A percentile compares a stretch with the other conserved stretches of the same genome.
phyloP scores from a whole-genome alignment of 2,888 invertebrate species.

The Toxonevra muliebris region DNA sequence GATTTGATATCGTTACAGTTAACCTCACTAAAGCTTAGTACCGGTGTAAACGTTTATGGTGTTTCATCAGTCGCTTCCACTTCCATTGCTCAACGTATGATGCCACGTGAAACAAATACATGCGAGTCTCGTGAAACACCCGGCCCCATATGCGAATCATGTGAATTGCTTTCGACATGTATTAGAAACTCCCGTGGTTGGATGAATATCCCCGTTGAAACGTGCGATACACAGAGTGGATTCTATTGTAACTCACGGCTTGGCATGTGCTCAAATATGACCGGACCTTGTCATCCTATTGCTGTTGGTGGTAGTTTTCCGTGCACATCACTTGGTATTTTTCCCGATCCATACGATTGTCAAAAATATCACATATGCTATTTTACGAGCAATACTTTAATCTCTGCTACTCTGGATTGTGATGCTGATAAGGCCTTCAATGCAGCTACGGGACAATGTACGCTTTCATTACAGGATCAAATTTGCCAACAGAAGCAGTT shows the following conservation, averaged over 20 bases:
- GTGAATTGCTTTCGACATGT: slow-evolving; percentile 61
- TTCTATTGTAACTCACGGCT: slow-evolving; percentile 59
- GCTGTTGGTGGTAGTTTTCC: slow-evolving; percentile 62
- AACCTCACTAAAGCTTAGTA: no score
- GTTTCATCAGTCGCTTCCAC: neutral
- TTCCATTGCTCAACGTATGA: slow-evolving; percentile 39
- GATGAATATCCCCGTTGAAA: slow-evolving; percentile 63
- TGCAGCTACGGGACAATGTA: slow-evolving; percentile 59
- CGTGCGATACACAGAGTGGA: slow-evolving; percentile 59
- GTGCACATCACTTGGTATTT: slow-evolving; percentile 62
- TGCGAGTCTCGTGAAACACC: slow-evolving; percentile 57
- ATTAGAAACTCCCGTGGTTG: slow-evolving; percentile 59
- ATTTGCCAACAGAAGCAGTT: slow-evolving; percentile 57
- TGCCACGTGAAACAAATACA: slow-evolving; percentile 57
- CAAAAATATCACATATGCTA: slow-evolving; percentile 65
- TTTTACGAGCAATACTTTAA: slow-evolving; percentile 56
- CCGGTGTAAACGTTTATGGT: no score
- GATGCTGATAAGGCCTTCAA: slow-evolving; percentile 59
- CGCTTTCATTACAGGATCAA: slow-evolving; percentile 50
- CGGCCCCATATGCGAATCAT: slow-evolving; percentile 62
- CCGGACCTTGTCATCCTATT: slow-evolving; percentile 63
- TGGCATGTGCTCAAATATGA: slow-evolving; percentile 58
- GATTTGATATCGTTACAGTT: no score
- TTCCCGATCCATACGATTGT: slow-evolving; percentile 64
- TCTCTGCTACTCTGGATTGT: slow-evolving; percentile 61